phyloP scores from a whole-genome alignment of 2,797 vertebrate genomes.

The Cryptoprocta ferox region DNA sequence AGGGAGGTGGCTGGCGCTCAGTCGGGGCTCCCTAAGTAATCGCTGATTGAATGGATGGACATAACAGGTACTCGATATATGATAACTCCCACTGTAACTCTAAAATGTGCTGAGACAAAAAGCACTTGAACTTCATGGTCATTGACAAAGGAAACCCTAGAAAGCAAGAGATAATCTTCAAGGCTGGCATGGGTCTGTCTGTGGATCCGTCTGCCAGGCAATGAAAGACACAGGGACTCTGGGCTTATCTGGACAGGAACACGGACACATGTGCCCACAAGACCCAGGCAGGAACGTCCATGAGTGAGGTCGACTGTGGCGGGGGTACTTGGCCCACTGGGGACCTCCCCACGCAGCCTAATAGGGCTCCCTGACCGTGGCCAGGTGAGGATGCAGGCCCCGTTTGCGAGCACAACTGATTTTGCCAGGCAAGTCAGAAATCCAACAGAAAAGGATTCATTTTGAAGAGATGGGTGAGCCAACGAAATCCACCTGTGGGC shows the following conservation, averaged over 20 bases:
- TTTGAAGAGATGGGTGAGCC: background rate
- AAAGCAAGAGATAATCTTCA: background rate
- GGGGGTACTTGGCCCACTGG: background rate
- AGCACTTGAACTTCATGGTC: background rate
- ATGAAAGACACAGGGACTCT: background rate
- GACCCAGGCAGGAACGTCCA: background rate
- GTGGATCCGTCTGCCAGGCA: background rate
- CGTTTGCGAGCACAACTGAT: background rate
- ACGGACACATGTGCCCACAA: background rate
- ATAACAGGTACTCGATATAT: background rate
- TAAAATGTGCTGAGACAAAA: background rate
- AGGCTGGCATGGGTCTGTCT: background rate
- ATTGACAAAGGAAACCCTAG: constrained; percentile 8
- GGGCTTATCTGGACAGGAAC: background rate
- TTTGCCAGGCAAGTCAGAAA: background rate
- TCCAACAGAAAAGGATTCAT: background rate
- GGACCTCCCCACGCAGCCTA: background rate
- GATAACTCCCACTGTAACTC: background rate
- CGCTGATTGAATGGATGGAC: background rate
- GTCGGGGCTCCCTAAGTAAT: background rate
- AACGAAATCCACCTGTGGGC: background rate
- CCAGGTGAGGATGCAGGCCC: background rate
- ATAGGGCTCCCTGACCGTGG: background rate
- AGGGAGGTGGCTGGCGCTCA: background rate
- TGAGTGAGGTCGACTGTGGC: background rate